Conservation (phyloP, 2,113 vertebrate species). For the Channa maculata region DNA sequence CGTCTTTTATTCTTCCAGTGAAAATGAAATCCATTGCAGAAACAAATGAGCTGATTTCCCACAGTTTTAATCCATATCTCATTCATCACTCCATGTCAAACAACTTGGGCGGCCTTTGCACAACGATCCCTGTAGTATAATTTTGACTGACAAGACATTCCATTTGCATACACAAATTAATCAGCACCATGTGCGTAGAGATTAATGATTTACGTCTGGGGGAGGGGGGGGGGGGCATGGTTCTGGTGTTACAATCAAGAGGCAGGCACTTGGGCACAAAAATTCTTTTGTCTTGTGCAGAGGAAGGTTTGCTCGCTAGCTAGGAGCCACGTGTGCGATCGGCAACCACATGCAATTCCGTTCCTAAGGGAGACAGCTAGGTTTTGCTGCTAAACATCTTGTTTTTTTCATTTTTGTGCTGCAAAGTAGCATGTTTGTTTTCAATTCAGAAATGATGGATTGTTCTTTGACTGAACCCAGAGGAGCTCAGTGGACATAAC, state of each 20-base stretch:
- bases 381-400: slow-evolving; percentile 13
- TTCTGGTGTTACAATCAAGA: slow-evolving; percentile 57
- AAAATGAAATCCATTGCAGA: slow-evolving; percentile 30
- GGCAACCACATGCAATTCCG: slow-evolving; percentile 40
- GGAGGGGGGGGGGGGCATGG: slow-evolving; percentile 2
- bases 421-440: slow-evolving; percentile 23
- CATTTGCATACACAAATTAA: slow-evolving; percentile 72
- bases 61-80: slow-evolving; percentile 49
- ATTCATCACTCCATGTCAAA: slow-evolving; percentile 60
- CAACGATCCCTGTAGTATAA: slow-evolving; percentile 30
- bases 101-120: slow-evolving; percentile 46
- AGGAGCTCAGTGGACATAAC: slow-evolving; percentile 4
- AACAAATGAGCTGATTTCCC: slow-evolving; percentile 13
- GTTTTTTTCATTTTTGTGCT: not conserved
- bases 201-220: slow-evolving; percentile 67
- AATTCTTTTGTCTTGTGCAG: slow-evolving; percentile 63
- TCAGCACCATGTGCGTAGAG: slow-evolving; percentile 54
- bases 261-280: slow-evolving; percentile 53
- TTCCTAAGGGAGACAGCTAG: slow-evolving; percentile 10
- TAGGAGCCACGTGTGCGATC: slow-evolving; percentile 47
- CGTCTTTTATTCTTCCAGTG: slow-evolving; percentile 15
- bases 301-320: slow-evolving; percentile 49
- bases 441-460: slow-evolving; percentile 4
- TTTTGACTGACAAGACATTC: slow-evolving; percentile 47
- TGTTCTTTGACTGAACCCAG: slow-evolving; percentile 5